Evolutionary conservation across 2,888 invertebrate genomes (phyloP).

Genomic region (Euplexia lucipara): DNA sequence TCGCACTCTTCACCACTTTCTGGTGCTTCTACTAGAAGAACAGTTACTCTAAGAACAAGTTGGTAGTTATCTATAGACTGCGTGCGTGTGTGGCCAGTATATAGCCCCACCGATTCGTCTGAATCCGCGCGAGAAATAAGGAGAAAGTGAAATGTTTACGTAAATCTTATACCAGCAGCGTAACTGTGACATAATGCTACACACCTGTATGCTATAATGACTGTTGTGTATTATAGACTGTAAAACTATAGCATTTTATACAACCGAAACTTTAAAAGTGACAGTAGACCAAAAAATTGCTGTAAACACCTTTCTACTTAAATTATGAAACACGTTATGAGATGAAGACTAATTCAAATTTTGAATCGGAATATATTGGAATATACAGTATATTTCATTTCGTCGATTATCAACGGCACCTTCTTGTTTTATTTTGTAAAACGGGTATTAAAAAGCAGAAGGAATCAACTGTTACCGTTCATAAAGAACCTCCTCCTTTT

Average conservation of each 20-base stretch:
- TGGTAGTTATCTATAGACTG: neutral
- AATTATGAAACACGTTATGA: too few species aligned
- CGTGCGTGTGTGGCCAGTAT: constrained; percentile 12
- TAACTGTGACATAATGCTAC: constrained; percentile 73
- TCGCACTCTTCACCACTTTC: too few species aligned
- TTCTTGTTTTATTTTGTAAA: neutral
- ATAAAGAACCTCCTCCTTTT: too few species aligned
- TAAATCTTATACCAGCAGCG: constrained; percentile 69
- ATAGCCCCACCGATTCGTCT: constrained; percentile 38
- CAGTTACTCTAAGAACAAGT: neutral
- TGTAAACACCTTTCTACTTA: too few species aligned
- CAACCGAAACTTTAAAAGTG: neutral
- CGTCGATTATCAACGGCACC: too few species aligned
- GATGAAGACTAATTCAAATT: too few species aligned
- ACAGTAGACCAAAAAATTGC: neutral
- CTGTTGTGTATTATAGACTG: constrained; percentile 2
- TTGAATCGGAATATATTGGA: too few species aligned
- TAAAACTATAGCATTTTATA: neutral
- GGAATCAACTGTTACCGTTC: neutral
- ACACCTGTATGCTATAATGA: constrained; percentile 29
- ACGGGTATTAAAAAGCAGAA: neutral
- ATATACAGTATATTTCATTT: too few species aligned
- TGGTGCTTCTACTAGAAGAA: too few species aligned
- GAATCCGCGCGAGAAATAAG: constrained; percentile 69
- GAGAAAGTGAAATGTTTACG: constrained; percentile 80